Evolutionary conservation across 2,113 vertebrate genomes (phyloP), one percentile per base, ranked within the genome.

Genomic region (Solea senegalensis): DNA sequence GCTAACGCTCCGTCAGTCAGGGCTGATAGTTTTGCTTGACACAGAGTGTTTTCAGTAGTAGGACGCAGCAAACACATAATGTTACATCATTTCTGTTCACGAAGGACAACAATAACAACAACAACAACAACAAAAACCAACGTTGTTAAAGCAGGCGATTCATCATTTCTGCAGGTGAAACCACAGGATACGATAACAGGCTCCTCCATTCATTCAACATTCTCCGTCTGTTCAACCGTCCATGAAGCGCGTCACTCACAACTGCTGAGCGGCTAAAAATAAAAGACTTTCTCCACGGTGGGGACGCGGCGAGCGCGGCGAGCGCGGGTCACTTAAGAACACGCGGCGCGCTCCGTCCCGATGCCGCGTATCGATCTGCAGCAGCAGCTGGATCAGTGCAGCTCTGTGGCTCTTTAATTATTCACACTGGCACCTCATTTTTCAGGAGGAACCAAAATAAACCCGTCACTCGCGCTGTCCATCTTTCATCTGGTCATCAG

Each of bases 321-420:
- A 67, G 34, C 8, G 34, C 2, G 8, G 53, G 63, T 51, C 64
- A 41, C 54, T 74, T 57, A 44, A 43, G 56, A 87, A 65, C 80
- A 81, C 75, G 69, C 56, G 77, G 67, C 55, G 8, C n/a, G 54
- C 59, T 78, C 78, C 62, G 27, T 75, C 81, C 21, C 27, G 21
- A 12, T 81, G 72, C 78, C 75, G 52, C 66, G 77, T 82, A 90
- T 90, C 87, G 88, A 92, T 91, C 88, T 90, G 78, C 34, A 65
- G 62, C 21, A 21, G 80, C 69, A 62, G 78, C 78, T 74, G 80
- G 76, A 86, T 86, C 78, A 77, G 75, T 68, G 67, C 75, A 59
- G 67, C 65, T 69, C 78, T 78, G 84, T 80, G 53, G 75, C 74
- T 16, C 59, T 80, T 92, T 87, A 89, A 93, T 92, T 91, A 93